These are phyloP conservation scores for Hydrozoanthus tunicans DNA, from an alignment of 64 coral and sea anemone species.

Conservation along the genomic window DNA sequence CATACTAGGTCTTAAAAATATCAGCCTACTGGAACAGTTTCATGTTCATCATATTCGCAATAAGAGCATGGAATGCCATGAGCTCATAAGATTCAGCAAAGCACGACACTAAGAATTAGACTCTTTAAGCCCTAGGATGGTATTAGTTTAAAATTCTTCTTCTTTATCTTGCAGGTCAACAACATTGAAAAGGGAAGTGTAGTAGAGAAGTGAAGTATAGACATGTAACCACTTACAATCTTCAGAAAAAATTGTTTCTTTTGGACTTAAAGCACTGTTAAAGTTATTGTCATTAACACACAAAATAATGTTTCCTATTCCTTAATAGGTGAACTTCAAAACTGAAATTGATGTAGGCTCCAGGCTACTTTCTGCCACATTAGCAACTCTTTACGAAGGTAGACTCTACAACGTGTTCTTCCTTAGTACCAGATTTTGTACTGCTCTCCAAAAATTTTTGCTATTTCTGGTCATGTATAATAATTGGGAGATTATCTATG, in stretches of 20 bases:
- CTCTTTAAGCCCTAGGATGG: background rate
- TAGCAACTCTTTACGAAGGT: constrained; percentile 47
- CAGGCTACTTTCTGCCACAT: constrained; percentile 15
- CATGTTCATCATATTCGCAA: too few relatives aligned
- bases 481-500: too few relatives aligned
- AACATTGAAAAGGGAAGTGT: constrained; percentile 34
- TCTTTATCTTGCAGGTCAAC: constrained; percentile 23
- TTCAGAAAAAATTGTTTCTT: too few relatives aligned
- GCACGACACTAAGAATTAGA: too few relatives aligned
- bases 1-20: too few relatives aligned
- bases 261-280: too few relatives aligned
- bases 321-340: background rate
- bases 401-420: background rate
- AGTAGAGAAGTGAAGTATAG: background rate
- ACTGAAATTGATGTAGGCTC: background rate
- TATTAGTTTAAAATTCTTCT: background rate
- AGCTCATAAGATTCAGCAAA: too few relatives aligned
- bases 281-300: too few relatives aligned
- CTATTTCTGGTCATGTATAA: background rate
- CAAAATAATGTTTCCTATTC: background rate
- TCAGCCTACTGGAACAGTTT: too few relatives aligned
- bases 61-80: too few relatives aligned
- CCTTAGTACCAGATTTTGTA: background rate
- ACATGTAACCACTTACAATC: too few relatives aligned
- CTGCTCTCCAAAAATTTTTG: background rate